Evolutionary conservation across 2,888 invertebrate genomes (phyloP).

Genomic region (Herminia tarsipennalis): DNA sequence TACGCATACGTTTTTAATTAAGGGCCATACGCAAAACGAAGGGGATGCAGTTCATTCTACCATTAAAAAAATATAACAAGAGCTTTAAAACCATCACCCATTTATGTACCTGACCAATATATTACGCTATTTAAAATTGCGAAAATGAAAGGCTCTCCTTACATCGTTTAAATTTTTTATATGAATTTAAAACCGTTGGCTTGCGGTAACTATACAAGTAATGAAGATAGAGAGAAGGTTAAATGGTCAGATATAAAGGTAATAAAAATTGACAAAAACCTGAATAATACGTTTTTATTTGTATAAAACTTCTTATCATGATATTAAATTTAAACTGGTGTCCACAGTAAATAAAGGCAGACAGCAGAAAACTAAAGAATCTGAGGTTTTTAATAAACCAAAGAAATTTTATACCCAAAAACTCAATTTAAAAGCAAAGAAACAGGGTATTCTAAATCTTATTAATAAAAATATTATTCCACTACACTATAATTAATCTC

Average conservation of each 20-base stretch:
- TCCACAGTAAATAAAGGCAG: no score
- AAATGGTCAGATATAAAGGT: slow-evolving; percentile 17
- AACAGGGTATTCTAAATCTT: no score
- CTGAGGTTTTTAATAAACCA: no score
- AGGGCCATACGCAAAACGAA: slow-evolving; percentile 46
- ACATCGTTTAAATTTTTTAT: slow-evolving; percentile 11
- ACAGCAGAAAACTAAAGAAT: no score
- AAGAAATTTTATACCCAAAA: no score
- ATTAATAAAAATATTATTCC: no score
- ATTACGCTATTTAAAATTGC: slow-evolving; percentile 36
- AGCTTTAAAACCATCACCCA: slow-evolving; percentile 32
- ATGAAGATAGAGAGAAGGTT: slow-evolving; percentile 11
- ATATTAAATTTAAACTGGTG: no score
- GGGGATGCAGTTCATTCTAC: slow-evolving; percentile 12
- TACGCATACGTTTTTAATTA: slow-evolving; percentile 40
- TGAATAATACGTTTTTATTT: no score
- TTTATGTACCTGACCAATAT: slow-evolving; percentile 44
- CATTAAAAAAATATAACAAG: slow-evolving; percentile 9
- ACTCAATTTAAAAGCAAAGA: no score
- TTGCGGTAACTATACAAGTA: slow-evolving; percentile 6
- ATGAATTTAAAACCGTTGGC: slow-evolving; percentile 14
- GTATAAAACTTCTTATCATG: no score
- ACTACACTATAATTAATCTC: no score
- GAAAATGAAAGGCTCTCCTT: slow-evolving; percentile 9
- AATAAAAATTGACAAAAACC: no score